Base-by-base conservation (phyloP, 2,888 invertebrate species). In the Sinohyriopsis cumingii region DNA sequence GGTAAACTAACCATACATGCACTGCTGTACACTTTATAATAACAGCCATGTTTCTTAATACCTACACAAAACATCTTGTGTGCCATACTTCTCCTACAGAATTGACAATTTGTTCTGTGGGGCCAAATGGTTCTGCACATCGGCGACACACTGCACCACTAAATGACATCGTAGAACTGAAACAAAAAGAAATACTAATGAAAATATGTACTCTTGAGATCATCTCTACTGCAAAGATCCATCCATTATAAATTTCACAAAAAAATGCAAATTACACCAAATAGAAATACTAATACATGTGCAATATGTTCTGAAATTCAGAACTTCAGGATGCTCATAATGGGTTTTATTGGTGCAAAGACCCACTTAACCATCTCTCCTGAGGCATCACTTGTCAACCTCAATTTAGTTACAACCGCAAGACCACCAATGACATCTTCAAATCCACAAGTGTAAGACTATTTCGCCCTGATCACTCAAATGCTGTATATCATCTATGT, bases 41-140 rank as follows among this genome's bases (percentile, higher is more conserved):
- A 45, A 15, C 15, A 45, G 15, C 18, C 18, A 20, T 12, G 22
- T 45, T 22, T 24, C 33, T 24, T 19, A 67, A 56, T 61, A 90
- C 92, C 90, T 86, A 99, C 97, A 99, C 99, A 93, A 99, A 99
- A 90, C 99, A 99, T 86, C 97, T 95, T 7, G 96, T 96, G 92
- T 99, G 99, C 98, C 98, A 99, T 59, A 99, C 93, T 91, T 99
- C 98, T 69, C 99, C 99, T 87, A 96, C 96, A 0, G 98, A 97
- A 91, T 99, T 99, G 71, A 99, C 98, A 89, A 99, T 99, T 91
- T 99, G 98, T 90, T 99, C 99, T 89, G 97, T 95, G 25, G 96
- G 93, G 86, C 96, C 96, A 91, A 99, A 99, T 6, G 97, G 97
- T 87, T 98, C 98, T 75, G 95, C 94, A 91, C 99, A 99, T 71